Evolutionary conservation across 2,797 vertebrate genomes (phyloP).

Genomic region (Sparidentex hasta): DNA sequence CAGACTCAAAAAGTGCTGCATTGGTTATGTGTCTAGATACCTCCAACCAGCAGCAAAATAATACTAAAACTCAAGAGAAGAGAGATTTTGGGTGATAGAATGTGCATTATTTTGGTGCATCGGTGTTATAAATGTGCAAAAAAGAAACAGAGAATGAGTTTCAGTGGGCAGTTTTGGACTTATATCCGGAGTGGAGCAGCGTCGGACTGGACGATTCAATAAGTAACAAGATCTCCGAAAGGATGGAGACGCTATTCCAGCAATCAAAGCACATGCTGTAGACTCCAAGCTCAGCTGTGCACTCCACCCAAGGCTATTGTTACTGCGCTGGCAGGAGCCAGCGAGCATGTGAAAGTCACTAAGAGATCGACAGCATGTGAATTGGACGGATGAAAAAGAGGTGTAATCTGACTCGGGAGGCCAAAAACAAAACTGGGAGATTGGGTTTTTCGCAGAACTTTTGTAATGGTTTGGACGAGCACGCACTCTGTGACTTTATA

Average conservation of each 20-base stretch:
- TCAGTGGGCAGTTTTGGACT: slow-evolving; percentile 22
- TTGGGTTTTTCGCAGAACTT: not conserved
- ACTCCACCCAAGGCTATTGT: slow-evolving; percentile 81
- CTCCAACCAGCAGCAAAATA: slow-evolving; percentile 19
- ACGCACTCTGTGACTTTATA: slow-evolving; percentile 12
- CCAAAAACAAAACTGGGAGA: not conserved
- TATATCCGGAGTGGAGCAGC: slow-evolving; percentile 6
- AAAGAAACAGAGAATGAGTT: slow-evolving; percentile 32
- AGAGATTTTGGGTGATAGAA: not conserved
- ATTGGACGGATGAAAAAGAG: slow-evolving; percentile 34
- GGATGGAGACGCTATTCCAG: slow-evolving; percentile 61
- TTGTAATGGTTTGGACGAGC: not conserved
- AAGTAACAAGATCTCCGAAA: slow-evolving; percentile 50
- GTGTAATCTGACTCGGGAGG: slow-evolving; percentile 36
- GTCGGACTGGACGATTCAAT: slow-evolving; percentile 47
- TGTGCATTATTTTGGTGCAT: slow-evolving; percentile 7
- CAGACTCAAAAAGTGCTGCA: slow-evolving; percentile 53
- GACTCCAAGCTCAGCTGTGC: slow-evolving; percentile 76
- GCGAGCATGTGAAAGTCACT: slow-evolving; percentile 80
- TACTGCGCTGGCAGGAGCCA: slow-evolving; percentile 71
- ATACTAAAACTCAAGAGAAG: slow-evolving; percentile 14
- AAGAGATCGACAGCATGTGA: slow-evolving; percentile 64
- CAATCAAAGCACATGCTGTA: slow-evolving; percentile 75
- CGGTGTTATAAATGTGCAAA: slow-evolving; percentile 19
- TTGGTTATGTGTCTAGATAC: slow-evolving; percentile 27